Evolutionary conservation across 2,888 invertebrate genomes (phyloP).

Genomic region (Drosophila mayaguana): DNA sequence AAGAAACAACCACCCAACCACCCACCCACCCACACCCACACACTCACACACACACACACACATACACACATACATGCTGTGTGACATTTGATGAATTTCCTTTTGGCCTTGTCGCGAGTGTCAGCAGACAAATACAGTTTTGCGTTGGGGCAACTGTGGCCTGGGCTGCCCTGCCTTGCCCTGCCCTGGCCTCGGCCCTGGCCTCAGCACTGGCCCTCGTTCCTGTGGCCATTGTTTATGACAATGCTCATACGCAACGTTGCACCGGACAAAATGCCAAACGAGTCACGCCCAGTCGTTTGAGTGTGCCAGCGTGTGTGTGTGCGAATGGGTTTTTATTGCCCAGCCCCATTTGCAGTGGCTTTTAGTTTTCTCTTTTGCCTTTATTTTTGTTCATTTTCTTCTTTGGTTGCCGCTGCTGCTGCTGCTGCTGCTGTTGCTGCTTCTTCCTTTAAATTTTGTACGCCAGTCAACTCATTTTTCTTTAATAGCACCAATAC

Average conservation of each 20-base stretch:
- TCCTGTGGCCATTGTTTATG: slow-evolving; percentile 47
- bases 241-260: slow-evolving; percentile 53
- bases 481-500: slow-evolving; percentile 32
- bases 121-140: slow-evolving; percentile 54
- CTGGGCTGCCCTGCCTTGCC: no score
- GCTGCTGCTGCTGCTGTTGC: slow-evolving; percentile 1
- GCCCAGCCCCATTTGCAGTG: slow-evolving; percentile 32
- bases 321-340: slow-evolving; percentile 32
- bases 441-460: slow-evolving; percentile 21
- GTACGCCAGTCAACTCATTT: slow-evolving; percentile 37
- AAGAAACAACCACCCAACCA: background rate
- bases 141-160: no score
- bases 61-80: slow-evolving; percentile 8
- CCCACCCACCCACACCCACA: slow-evolving; percentile 3
- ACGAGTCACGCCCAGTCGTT: slow-evolving; percentile 29
- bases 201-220: slow-evolving; percentile 25
- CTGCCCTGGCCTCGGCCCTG: slow-evolving; percentile 2
- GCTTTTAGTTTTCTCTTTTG: slow-evolving; percentile 16
- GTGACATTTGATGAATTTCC: slow-evolving; percentile 74
- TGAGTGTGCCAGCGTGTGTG: slow-evolving; percentile 2
- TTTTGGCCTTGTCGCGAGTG: slow-evolving; percentile 77
- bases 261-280: slow-evolving; percentile 45
- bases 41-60: background rate
- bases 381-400: slow-evolving; percentile 14
- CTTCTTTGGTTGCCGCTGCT: background rate